Evolutionary conservation across 2,113 vertebrate genomes (phyloP).

Genomic region (Chionis minor): DNA sequence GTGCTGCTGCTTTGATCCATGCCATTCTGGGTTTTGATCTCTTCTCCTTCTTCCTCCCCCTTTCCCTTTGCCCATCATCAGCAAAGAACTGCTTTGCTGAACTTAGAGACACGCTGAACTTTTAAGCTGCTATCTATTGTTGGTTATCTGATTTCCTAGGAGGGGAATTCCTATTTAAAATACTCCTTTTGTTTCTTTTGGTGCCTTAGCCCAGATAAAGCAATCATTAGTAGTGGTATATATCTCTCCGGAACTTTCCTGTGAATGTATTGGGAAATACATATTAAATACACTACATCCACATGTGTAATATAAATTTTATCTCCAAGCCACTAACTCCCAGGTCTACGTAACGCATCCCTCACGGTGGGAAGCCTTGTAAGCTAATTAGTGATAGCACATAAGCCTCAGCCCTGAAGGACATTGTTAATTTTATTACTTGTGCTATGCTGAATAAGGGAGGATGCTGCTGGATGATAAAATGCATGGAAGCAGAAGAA

Average conservation of each 20-base stretch:
- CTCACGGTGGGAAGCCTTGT: background rate
- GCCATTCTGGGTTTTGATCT: background rate
- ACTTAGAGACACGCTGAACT: background rate
- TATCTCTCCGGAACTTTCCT: background rate
- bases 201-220: background rate
- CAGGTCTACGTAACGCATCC: background rate
- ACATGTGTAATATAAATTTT: background rate
- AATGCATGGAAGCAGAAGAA: background rate
- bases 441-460: background rate
- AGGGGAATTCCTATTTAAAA: background rate
- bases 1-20: background rate
- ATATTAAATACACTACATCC: background rate
- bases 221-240: background rate
- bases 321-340: constrained; percentile 27
- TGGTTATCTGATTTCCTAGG: background rate
- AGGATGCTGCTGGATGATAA: background rate
- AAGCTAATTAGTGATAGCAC: constrained; percentile 47
- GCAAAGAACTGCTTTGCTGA: background rate
- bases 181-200: background rate
- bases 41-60: background rate
- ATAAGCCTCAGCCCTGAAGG: constrained; percentile 27
- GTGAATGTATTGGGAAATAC: background rate
- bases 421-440: constrained; percentile 19
- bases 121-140: background rate
- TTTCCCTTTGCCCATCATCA: background rate